Conservation (phyloP, 64 coral and sea anemone genomes). For the Platygyra sinensis region DNA sequence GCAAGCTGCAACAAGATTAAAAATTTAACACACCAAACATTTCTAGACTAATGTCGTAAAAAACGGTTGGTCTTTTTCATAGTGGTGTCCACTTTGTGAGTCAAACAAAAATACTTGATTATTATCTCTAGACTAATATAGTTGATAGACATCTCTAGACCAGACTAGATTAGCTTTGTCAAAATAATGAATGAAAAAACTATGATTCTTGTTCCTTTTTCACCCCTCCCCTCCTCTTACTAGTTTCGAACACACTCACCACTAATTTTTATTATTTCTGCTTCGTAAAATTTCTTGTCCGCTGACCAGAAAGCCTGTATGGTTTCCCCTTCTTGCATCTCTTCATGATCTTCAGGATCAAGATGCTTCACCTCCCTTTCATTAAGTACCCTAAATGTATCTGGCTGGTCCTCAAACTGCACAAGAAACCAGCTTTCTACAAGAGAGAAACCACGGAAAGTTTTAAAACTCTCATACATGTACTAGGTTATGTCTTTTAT, state of each 20-base stretch:
- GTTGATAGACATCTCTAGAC: no score
- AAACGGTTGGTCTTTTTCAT: no score
- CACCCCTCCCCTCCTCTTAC: neutral
- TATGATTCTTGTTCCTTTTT: neutral
- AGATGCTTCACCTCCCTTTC: slow-evolving; percentile 39
- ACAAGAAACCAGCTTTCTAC: slow-evolving; percentile 60
- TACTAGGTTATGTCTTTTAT: no score
- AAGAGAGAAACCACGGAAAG: slow-evolving; percentile 4
- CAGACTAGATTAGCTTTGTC: no score
- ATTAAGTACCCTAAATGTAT: slow-evolving; percentile 46
- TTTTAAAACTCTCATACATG: no score
- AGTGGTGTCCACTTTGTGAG: no score
- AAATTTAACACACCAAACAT: slow-evolving; percentile 6
- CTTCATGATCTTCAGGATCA: slow-evolving; percentile 51
- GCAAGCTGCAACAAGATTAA: no score
- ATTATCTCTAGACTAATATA: no score
- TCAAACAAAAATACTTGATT: no score
- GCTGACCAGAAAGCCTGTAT: slow-evolving; percentile 37
- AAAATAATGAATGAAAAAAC: no score
- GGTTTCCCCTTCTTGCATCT: slow-evolving; percentile 44
- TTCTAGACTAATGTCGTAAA: no score
- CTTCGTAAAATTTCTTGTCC: slow-evolving; percentile 46
- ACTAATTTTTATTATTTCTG: slow-evolving; percentile 52
- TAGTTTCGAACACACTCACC: slow-evolving; percentile 28
- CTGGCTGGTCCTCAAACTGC: slow-evolving; percentile 36